These are phyloP conservation scores for Danio jaintianensis DNA, from an alignment of 2,797 vertebrate species.

Conservation along the genomic window DNA sequence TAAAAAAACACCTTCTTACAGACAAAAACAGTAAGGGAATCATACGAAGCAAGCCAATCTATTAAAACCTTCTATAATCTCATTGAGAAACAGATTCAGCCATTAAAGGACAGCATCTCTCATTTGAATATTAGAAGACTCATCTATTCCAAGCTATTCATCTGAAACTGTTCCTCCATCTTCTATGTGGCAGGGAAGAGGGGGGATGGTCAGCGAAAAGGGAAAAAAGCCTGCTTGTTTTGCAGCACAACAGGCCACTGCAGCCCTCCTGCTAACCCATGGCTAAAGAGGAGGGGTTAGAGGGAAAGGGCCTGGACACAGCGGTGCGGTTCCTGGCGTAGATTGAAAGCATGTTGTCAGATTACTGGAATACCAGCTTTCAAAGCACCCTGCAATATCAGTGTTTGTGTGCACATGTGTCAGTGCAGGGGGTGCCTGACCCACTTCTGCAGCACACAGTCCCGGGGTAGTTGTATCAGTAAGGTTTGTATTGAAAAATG, in stretches of 20 bases:
- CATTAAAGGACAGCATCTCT: constrained; percentile 18
- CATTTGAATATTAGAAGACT: constrained; percentile 41
- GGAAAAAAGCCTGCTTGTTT: constrained; percentile 73
- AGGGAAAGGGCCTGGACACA: constrained; percentile 58
- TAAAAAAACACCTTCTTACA: background rate
- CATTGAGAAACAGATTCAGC: background rate
- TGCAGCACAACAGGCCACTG: constrained; percentile 79
- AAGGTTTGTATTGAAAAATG: background rate
- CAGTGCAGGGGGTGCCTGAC: constrained; percentile 19
- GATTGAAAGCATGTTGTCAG: constrained; percentile 62
- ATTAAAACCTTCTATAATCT: background rate
- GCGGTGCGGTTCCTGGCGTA: constrained; percentile 66
- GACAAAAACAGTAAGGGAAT: background rate
- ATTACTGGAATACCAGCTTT: constrained; percentile 53
- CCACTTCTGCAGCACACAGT: constrained; percentile 16
- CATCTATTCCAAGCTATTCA: constrained; percentile 46
- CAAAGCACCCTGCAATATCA: constrained; percentile 67
- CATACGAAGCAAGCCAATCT: background rate
- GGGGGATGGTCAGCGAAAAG: constrained; percentile 58
- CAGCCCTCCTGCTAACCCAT: constrained; percentile 80
- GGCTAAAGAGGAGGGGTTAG: constrained; percentile 65
- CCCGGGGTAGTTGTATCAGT: background rate
- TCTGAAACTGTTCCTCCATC: constrained; percentile 57
- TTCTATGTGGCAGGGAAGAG: constrained; percentile 42
- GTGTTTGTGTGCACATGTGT: constrained; percentile 27